These are phyloP conservation scores for Pantelozetes paolii DNA, from an alignment of 2,888 invertebrate genomes.

Conservation along the genomic window DNA sequence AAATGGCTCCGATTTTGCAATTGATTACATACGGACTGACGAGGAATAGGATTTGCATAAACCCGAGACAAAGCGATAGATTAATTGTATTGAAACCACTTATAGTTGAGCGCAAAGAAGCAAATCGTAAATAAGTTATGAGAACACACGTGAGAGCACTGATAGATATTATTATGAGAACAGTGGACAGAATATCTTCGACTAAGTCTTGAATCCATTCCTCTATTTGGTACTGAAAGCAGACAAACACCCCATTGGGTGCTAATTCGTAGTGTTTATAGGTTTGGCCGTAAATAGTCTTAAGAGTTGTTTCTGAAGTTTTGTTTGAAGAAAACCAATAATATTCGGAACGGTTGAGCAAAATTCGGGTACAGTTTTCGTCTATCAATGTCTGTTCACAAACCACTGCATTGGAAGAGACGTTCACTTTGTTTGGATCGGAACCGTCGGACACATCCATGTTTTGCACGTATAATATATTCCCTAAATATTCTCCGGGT, in stretches of 20 bases:
- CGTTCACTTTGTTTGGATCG: background rate
- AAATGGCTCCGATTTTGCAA: conserved; percentile 51
- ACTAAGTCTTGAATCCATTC: background rate
- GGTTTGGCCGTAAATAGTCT: background rate
- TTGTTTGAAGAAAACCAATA: background rate
- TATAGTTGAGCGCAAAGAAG: conserved; percentile 51
- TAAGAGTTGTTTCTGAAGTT: background rate
- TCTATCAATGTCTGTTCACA: conserved; percentile 40
- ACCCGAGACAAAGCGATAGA: conserved; percentile 51
- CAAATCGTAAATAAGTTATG: conserved; percentile 51
- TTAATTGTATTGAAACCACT: conserved; percentile 54
- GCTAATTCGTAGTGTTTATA: conserved; percentile 42
- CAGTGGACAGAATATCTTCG: conserved; percentile 40
- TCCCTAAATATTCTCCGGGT: conserved; percentile 48
- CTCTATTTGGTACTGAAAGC: conserved; percentile 29
- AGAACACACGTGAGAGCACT: conserved; percentile 51
- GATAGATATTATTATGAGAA: conserved; percentile 49
- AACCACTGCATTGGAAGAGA: conserved; percentile 38
- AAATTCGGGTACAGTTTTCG: conserved; percentile 36
- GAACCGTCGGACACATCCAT: background rate
- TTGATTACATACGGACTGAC: conserved; percentile 47
- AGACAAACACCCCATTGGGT: conserved; percentile 45
- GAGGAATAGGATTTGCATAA: conserved; percentile 52
- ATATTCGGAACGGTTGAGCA: conserved; percentile 33
- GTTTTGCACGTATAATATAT: conserved; percentile 45